Base-by-base conservation (phyloP, 2,888 invertebrate genomes). In the Ectemnius lituratus region DNA sequence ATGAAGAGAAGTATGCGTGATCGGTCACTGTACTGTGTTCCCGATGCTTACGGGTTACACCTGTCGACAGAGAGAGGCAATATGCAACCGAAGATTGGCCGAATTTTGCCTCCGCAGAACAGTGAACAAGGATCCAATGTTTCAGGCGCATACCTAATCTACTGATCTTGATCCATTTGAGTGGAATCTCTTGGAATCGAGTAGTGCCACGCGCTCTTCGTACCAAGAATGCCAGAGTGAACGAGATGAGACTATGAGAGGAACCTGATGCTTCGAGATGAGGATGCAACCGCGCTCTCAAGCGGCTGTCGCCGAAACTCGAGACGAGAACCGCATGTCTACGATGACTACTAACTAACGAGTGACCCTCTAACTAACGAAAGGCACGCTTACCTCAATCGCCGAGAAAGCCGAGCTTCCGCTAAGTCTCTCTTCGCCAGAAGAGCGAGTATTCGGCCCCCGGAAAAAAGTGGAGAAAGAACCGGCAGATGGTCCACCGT, bases 11-110 rank as follows among this genome's bases (percentile, higher is more conserved):
- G 23, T 13, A 14, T 14, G 52, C 52, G 52, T 16, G 52, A 52
- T 52, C 52, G 16, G 52, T 52, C 52, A 52, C 8, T 52, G 52
- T 5, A 52, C n/a, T 5, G 13, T 8, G 37, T 23, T 23, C 23
- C 8, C 52, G 18, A n/a, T 18, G 58, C 18, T 13, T 56, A 61
- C 66, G 66, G 66, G 67, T 75, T 75, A 75, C 76, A 76, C 75
- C 76, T 76, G 76, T 76, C 76, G 49, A 37, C 37, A 11, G 37
- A 6, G 37, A 11, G 37, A 6, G 11, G 37, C 59, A 45, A 49
- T 64, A 70, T 67, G 47, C 8, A 37, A 58, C 75, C 70, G 58
- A 63, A 64, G 75, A 76, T 75, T 61, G 45, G 61, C 67, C 28
- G 61, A 75, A 76, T 75, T 70, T 67, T 70, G 62, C 5, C 20